Base-by-base conservation (phyloP, 2,113 vertebrate genomes). In the Spea bombifrons region DNA sequence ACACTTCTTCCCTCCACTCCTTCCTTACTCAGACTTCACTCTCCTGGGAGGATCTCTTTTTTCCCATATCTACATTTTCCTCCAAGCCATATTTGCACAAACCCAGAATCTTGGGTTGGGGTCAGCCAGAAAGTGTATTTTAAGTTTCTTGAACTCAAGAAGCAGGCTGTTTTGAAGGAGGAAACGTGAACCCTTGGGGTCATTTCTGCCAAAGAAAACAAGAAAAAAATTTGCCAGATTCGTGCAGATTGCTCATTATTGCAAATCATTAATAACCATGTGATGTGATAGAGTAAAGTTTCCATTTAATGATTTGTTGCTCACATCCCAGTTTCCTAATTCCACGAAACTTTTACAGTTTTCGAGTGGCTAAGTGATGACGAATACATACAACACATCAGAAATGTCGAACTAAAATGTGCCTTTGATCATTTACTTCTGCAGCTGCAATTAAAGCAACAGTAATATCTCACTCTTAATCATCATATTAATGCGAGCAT, bases 41-140 rank as follows among this genome's bases (percentile, higher is more conserved):
- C 70, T 84, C 82, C 68, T 2, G 0, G 81, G 86, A 89, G 84
- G 86, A 86, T 83, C 30, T 83, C 30, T 10, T 81, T 79, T 73
- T 80, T 9, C 78, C 76, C 8, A 0, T 66, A 71, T 3, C 7
- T 64, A 83, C 57, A 3, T 70, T 44, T 30, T 65, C 43, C 0
- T 88, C 85, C 88, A 89, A 88, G 86, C 92, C 92, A 91, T 93
- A 93, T 93, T 93, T 92, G 92, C 90, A 93, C 92, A 93, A 92
- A 86, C 80, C 85, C 44, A 73, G 8, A 10, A 0, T 85, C 85
- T 83, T 83, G 70, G 72, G 82, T 43, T 45, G 3, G 0, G 78
- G 71, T 7, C 13, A 81, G 90, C 90, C 91, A 91, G 90, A 89
- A 89, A 82, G 87, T 86, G 90, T 92, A 92, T 93, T 93, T 93